These are phyloP conservation scores for Petrocephalus schoutedeni DNA, from an alignment of 2,797 vertebrate species.

Conservation along the genomic window DNA sequence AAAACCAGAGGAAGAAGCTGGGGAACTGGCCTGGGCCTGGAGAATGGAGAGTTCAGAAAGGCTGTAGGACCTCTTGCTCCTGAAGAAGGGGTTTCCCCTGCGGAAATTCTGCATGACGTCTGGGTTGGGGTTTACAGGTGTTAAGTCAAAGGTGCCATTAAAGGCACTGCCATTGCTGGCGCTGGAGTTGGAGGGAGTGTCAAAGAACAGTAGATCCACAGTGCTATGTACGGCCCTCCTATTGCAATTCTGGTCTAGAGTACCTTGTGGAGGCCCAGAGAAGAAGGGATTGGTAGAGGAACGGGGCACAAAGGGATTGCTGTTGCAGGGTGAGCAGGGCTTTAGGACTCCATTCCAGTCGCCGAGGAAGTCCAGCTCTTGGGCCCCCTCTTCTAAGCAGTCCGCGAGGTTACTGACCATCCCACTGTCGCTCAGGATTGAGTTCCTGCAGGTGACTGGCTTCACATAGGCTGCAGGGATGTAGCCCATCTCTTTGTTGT, in stretches of 20 bases:
- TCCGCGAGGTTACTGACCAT: constrained; percentile 83
- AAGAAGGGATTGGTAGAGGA: constrained; percentile 84
- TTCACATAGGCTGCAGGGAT: constrained; percentile 90
- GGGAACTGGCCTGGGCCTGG: constrained; percentile 71
- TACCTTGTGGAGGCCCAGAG: constrained; percentile 52
- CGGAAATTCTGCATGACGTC: constrained; percentile 48
- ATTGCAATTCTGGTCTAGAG: constrained; percentile 55
- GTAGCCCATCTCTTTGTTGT: constrained; percentile 95
- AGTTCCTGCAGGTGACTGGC: constrained; percentile 74
- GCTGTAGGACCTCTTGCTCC: constrained; percentile 95
- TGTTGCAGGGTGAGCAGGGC: constrained; percentile 57
- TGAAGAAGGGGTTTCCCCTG: constrained; percentile 85
- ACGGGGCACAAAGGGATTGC: constrained; percentile 78
- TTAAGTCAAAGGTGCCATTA: constrained; percentile 64
- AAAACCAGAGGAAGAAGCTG: constrained; percentile 56
- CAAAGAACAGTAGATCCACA: constrained; percentile 77
- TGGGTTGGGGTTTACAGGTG: constrained; percentile 41
- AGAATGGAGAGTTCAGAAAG: constrained; percentile 87
- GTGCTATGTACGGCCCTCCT: constrained; percentile 45
- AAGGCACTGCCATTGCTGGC: constrained; percentile 48
- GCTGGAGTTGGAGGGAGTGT: constrained; percentile 55
- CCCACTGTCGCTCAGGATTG: constrained; percentile 84
- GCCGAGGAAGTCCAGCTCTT: constrained; percentile 78
- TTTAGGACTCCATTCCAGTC: constrained; percentile 69
- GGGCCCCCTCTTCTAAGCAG: constrained; percentile 70